Conservation (phyloP, 2,113 vertebrate genomes). For the Callaeas wilsoni region DNA sequence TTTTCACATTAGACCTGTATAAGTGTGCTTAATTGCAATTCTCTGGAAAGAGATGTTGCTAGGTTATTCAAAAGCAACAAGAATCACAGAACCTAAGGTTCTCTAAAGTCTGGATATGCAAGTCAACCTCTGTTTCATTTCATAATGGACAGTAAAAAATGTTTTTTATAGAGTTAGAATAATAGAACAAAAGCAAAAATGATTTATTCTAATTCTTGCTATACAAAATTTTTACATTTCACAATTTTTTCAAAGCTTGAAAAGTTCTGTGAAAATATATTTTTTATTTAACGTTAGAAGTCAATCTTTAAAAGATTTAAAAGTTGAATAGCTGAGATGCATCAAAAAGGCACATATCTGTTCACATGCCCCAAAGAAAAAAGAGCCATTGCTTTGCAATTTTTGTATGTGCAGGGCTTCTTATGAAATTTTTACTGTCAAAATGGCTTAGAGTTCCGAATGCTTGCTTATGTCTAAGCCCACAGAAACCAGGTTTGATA, state of each 20-base stretch:
- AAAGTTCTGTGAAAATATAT: neutral
- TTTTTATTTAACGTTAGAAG: neutral
- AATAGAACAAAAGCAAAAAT: neutral
- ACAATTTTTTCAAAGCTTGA: neutral
- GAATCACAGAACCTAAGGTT: neutral
- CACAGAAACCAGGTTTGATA: neutral
- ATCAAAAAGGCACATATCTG: neutral
- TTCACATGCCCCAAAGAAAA: neutral
- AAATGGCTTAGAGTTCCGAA: neutral
- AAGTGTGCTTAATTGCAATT: neutral
- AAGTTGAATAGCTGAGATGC: neutral
- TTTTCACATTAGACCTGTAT: neutral
- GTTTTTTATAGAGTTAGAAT: neutral
- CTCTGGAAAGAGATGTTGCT: neutral
- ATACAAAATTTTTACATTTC: neutral
- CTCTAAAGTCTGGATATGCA: neutral
- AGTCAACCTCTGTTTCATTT: neutral
- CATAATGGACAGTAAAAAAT: neutral
- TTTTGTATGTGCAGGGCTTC: neutral
- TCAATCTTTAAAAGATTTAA: neutral
- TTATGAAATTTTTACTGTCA: neutral
- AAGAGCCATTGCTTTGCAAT: neutral
- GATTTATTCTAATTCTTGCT: neutral
- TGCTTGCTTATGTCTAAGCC: neutral
- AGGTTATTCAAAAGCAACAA: neutral